These are phyloP conservation scores for Drosophila setosimentum DNA, from an alignment of 2,888 invertebrate genomes.

Conservation along the genomic window DNA sequence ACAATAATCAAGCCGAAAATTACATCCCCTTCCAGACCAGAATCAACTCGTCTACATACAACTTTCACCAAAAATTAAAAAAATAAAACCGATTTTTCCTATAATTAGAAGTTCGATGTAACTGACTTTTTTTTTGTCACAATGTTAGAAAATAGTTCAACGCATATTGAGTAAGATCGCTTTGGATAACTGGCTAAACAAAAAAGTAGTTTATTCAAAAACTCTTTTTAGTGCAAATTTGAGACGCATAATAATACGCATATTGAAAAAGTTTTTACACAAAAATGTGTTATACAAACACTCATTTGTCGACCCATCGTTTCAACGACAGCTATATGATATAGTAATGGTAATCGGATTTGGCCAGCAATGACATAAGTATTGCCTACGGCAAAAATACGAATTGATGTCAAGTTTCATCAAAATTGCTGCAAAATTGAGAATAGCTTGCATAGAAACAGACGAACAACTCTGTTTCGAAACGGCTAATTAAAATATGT, in stretches of 20 bases:
- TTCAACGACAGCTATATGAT: background rate
- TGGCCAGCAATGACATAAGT: background rate
- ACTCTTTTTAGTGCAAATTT: no score
- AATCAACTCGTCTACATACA: background rate
- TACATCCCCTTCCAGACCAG: background rate
- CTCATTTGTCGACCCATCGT: background rate
- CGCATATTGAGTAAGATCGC: background rate
- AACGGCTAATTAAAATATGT: background rate
- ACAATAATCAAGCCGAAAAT: background rate
- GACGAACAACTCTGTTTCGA: background rate
- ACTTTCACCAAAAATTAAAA: background rate
- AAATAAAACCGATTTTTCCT: background rate
- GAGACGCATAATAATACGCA: background rate
- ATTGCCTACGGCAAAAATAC: background rate
- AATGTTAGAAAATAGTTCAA: background rate
- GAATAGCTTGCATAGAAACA: background rate
- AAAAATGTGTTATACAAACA: background rate
- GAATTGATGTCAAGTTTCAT: background rate
- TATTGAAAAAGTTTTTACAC: background rate
- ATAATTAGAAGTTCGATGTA: background rate
- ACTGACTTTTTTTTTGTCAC: background rate
- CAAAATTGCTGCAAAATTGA: background rate
- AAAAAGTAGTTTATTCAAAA: no score
- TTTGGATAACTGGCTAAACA: background rate
- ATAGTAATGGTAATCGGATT: background rate